Evolutionary conservation across 2,113 vertebrate genomes (phyloP).

Genomic region (Uria aalge): DNA sequence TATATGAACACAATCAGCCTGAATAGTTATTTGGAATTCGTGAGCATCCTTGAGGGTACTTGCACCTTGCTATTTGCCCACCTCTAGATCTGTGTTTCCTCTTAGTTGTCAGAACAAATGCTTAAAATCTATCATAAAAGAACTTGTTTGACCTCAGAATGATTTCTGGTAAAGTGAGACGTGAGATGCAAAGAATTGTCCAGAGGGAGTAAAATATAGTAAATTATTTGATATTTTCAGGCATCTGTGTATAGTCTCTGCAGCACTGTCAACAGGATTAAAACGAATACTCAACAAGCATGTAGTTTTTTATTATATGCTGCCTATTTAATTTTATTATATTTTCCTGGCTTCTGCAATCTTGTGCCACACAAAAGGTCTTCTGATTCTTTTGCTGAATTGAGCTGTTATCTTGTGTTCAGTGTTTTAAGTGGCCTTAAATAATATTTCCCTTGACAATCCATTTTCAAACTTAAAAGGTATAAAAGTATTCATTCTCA

Average conservation of each 20-base stretch:
- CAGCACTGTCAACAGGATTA: conserved; percentile 52
- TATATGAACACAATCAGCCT: not conserved
- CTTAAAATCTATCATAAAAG: conserved; percentile 61
- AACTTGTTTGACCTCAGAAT: conserved; percentile 70
- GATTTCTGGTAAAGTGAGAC: conserved; percentile 66
- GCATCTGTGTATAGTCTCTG: conserved; percentile 53
- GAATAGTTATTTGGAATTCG: not conserved
- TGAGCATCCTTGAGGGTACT: not conserved
- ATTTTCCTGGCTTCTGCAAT: conserved; percentile 15
- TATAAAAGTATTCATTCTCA: conserved; percentile 14
- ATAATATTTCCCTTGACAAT: conserved; percentile 14
- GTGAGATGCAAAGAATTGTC: conserved; percentile 35
- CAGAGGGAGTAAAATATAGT: conserved; percentile 59
- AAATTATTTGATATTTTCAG: conserved; percentile 67
- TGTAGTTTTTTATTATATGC: conserved; percentile 34
- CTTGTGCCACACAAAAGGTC: not conserved
- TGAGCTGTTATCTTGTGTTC: conserved; percentile 28
- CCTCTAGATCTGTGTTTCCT: conserved; percentile 36
- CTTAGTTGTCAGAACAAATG: conserved; percentile 53
- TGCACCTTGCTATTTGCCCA: not conserved
- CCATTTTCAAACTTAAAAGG: conserved; percentile 29
- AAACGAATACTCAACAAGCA: conserved; percentile 45
- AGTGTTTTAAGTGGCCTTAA: conserved; percentile 42
- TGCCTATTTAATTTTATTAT: conserved; percentile 29
- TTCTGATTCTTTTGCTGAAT: not conserved